Evolutionary conservation across 2,797 vertebrate species (phyloP).

Genomic region (Lutjanus argentimaculatus): DNA sequence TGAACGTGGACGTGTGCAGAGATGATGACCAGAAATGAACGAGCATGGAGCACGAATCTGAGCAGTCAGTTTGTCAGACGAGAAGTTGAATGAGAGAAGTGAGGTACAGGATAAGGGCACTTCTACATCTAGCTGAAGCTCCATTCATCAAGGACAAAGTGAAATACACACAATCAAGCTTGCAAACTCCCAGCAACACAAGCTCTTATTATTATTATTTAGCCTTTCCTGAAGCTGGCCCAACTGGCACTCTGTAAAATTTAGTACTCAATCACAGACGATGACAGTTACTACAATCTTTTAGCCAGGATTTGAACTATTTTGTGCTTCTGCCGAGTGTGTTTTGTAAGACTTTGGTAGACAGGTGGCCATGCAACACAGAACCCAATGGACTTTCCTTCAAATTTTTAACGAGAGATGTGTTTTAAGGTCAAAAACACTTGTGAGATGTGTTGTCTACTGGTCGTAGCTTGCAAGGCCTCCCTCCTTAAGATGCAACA

Average conservation of each 20-base stretch:
- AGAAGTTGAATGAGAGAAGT: conserved; percentile 44
- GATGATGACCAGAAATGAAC: conserved; percentile 40
- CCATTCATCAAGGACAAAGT: conserved; percentile 51
- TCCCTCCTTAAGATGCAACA: conserved; percentile 45
- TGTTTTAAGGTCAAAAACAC: conserved; percentile 46
- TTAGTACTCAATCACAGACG: conserved; percentile 59
- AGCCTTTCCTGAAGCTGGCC: conserved; percentile 61
- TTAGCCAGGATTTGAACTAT: conserved; percentile 41
- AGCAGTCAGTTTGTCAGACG: conserved; percentile 37
- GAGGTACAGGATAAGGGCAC: conserved; percentile 87
- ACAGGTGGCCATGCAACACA: conserved; percentile 45
- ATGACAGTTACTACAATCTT: conserved; percentile 60
- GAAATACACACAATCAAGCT: conserved; percentile 31
- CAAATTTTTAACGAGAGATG: conserved; percentile 21
- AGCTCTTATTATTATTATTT: conserved; percentile 46
- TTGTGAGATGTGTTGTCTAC: conserved; percentile 23
- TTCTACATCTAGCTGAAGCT: conserved; percentile 84
- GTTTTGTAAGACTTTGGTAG: conserved; percentile 62
- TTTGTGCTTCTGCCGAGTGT: conserved; percentile 68
- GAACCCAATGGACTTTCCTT: conserved; percentile 21
- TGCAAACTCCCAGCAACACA: conserved; percentile 51
- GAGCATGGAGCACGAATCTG: conserved; percentile 33
- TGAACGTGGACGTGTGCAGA: conserved; percentile 42
- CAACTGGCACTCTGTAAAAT: conserved; percentile 47
- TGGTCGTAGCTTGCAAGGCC: conserved; percentile 25